Conservation (phyloP, 1,140 invertebrate species). For the Lordiphosa clarofinis region DNA sequence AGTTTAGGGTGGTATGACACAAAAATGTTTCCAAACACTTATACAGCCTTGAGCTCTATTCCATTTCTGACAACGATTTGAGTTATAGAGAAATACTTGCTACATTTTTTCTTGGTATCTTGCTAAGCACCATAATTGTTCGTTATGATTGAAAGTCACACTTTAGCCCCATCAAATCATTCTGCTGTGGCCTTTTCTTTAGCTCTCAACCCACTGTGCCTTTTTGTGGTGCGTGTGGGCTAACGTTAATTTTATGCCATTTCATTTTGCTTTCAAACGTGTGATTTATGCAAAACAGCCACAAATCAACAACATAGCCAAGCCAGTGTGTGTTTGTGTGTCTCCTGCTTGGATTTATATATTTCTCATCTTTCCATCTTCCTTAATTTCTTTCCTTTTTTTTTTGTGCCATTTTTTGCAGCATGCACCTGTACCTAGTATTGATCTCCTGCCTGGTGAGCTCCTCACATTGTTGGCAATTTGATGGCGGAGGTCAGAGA, state of each 20-base stretch:
- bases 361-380: not conserved
- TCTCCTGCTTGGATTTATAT: slow-evolving; percentile 23
- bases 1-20: too few relatives aligned
- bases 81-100: too few relatives aligned
- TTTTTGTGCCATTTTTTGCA: slow-evolving; percentile 24
- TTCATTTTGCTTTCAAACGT: slow-evolving; percentile 60
- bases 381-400: not conserved
- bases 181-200: too few relatives aligned
- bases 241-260: slow-evolving; percentile 71
- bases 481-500: slow-evolving; percentile 64
- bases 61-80: too few relatives aligned
- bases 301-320: slow-evolving; percentile 54
- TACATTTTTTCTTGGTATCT: too few relatives aligned
- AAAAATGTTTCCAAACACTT: too few relatives aligned
- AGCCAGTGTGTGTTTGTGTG: slow-evolving; percentile 37
- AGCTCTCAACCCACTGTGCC: slow-evolving; percentile 27
- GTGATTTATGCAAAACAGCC: slow-evolving; percentile 70
- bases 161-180: too few relatives aligned
- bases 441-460: slow-evolving; percentile 69
- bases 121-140: too few relatives aligned
- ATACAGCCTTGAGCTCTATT: too few relatives aligned
- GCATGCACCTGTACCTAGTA: slow-evolving; percentile 68
- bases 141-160: too few relatives aligned
- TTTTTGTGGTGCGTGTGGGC: slow-evolving; percentile 26
- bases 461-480: slow-evolving; percentile 75